A percentile compares a stretch with the other conserved stretches of the same genome.
These are phyloP conservation scores for Drosophila mauritiana DNA, from an alignment of 1,140 invertebrate genomes.

Conservation along the genomic window DNA sequence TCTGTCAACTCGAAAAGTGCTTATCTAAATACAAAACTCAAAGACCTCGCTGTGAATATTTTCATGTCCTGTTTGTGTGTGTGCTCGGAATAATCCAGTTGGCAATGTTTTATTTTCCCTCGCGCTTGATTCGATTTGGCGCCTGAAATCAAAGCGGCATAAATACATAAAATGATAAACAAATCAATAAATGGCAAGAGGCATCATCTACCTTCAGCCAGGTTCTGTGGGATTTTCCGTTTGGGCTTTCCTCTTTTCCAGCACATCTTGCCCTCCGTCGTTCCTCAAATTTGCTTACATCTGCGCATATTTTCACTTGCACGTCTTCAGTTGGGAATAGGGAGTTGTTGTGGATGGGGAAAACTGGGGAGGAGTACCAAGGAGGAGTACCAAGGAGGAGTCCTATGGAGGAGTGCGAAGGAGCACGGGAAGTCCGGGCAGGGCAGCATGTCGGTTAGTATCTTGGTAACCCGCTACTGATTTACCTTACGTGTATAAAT, in stretches of 20 bases:
- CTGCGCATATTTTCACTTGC: conserved; percentile 77
- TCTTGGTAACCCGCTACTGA: conserved; percentile 79
- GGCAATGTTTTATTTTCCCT: conserved; percentile 48
- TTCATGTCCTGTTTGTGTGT: conserved; percentile 17
- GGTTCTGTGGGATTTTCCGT: conserved; percentile 55
- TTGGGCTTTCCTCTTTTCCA: conserved; percentile 28
- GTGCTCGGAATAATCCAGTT: conserved; percentile 41
- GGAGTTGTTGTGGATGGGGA: neutral
- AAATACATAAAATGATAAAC: conserved; percentile 60
- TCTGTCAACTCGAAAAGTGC: neutral
- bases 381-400: neutral
- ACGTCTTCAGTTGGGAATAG: conserved; percentile 48
- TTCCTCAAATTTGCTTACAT: conserved; percentile 69
- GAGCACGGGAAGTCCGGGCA: conserved; percentile 12
- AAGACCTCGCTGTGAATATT: conserved; percentile 23
- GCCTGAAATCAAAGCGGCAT: conserved; percentile 65
- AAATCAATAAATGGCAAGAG: conserved; percentile 73
- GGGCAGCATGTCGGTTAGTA: conserved; percentile 43
- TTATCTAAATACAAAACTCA: neutral
- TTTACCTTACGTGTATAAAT: conserved; percentile 82
- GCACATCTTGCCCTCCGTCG: conserved; percentile 4
- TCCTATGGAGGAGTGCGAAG: neutral
- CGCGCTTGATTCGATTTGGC: conserved; percentile 55
- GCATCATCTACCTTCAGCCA: conserved; percentile 43
- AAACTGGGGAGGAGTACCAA: neutral